These are phyloP conservation scores for Aporophyla nigra DNA, from an alignment of 2,888 invertebrate species.

Conservation along the genomic window DNA sequence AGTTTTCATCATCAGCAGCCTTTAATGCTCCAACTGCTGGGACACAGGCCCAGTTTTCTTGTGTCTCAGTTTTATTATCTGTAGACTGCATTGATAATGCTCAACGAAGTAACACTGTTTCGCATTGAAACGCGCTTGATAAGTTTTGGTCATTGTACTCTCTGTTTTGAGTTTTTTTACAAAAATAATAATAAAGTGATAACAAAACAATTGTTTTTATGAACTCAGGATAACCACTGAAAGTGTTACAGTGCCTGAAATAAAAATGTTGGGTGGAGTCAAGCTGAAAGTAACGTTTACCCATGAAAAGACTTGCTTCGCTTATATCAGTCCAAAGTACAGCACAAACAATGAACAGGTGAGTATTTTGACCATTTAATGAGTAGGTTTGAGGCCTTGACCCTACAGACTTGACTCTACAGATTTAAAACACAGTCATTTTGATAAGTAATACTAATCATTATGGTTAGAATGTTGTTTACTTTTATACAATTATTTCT, in stretches of 20 bases:
- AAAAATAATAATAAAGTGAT: constrained; percentile 42
- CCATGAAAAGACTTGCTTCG: constrained; percentile 87
- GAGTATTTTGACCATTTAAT: constrained; percentile 51
- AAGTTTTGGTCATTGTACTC: constrained; percentile 60
- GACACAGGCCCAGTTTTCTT: no score
- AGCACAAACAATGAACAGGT: constrained; percentile 86
- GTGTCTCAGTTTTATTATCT: not conserved
- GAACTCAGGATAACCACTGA: constrained; percentile 20
- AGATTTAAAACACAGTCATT: not conserved
- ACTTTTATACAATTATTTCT: constrained; percentile 22
- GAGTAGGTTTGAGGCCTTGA: constrained; percentile 1
- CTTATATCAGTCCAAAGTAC: constrained; percentile 87
- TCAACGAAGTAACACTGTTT: not conserved
- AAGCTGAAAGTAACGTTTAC: constrained; percentile 82
- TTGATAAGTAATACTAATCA: not conserved
- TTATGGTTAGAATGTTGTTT: constrained; percentile 69
- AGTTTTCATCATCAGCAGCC: no score
- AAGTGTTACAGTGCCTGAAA: constrained; percentile 23
- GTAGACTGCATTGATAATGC: constrained; percentile 3
- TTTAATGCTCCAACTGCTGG: no score
- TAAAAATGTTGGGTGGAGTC: constrained; percentile 84
- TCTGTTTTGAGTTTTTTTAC: constrained; percentile 48
- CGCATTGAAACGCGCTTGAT: constrained; percentile 24
- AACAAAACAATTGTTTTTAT: constrained; percentile 19
- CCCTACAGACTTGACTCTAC: not conserved